phyloP scores from a whole-genome alignment of 2,797 vertebrate species.

The Cetoscarus ocellatus region DNA sequence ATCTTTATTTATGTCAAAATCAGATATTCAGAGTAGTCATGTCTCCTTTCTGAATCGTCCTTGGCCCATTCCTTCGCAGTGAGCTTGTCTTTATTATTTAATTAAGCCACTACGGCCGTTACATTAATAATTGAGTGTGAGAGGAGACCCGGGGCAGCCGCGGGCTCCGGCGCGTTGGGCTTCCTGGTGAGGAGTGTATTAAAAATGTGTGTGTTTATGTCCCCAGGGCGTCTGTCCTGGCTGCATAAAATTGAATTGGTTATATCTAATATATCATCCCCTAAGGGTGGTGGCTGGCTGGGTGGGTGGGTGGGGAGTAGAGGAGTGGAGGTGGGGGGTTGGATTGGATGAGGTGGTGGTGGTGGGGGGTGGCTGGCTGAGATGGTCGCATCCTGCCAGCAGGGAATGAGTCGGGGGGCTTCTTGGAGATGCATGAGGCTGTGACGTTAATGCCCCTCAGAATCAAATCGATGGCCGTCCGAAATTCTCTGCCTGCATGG shows the following conservation, averaged over 20 bases:
- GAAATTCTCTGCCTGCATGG: constrained; percentile 80
- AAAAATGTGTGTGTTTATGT: constrained; percentile 90
- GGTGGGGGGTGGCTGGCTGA: constrained; percentile 49
- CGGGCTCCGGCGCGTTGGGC: constrained; percentile 79
- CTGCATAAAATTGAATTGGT: constrained; percentile 90
- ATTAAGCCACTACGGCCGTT: constrained; percentile 86
- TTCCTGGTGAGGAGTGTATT: constrained; percentile 89
- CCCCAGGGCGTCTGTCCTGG: constrained; percentile 86
- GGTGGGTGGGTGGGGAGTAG: constrained; percentile 47
- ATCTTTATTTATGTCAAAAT: constrained; percentile 53
- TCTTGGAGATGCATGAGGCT: constrained; percentile 79
- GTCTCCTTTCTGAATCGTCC: constrained; percentile 71
- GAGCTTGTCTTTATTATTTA: constrained; percentile 88
- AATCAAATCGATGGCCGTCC: constrained; percentile 87
- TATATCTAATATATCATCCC: constrained; percentile 90
- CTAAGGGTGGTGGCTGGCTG: constrained; percentile 76
- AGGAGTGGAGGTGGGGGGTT: constrained; percentile 47
- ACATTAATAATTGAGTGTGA: constrained; percentile 90
- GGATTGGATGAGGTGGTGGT: neutral
- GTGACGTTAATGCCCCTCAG: constrained; percentile 85
- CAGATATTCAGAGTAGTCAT: constrained; percentile 56
- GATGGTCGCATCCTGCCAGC: constrained; percentile 83
- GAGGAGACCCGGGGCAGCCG: constrained; percentile 83
- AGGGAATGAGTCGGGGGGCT: constrained; percentile 75
- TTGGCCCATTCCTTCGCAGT: constrained; percentile 85